Percentiles rank a stretch among this genome's conserved stretches.
Conservation (phyloP, 2,113 vertebrate genomes). For the Athene cunicularia region DNA sequence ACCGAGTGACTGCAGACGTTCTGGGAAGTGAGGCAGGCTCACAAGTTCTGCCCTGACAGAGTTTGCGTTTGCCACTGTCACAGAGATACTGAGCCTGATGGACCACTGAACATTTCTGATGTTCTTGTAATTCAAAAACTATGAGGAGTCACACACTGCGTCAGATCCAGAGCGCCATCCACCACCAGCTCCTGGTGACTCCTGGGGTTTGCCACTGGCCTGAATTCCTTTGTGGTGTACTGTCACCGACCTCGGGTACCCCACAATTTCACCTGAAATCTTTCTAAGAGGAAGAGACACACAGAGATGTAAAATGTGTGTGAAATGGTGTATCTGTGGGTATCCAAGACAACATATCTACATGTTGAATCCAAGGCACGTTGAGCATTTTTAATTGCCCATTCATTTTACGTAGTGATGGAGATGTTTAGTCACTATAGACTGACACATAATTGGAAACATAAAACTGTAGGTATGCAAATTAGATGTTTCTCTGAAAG, state of each 20-base stretch:
- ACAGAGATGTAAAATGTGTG: neutral
- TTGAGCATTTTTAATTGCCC: neutral
- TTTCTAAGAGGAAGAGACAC: neutral
- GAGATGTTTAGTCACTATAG: neutral
- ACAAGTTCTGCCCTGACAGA: rapidly evolving
- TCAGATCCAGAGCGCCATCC: neutral
- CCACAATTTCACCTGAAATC: neutral
- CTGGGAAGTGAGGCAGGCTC: neutral
- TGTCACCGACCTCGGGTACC: neutral
- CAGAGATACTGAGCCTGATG: neutral
- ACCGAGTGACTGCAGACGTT: too few relatives aligned
- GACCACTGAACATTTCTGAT: neutral
- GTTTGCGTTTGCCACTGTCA: neutral
- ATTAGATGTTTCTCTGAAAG: neutral
- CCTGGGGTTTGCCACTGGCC: too few relatives aligned
- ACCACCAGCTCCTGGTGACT: neutral
- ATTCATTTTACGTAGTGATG: neutral
- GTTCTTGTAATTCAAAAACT: neutral
- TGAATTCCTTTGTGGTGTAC: neutral
- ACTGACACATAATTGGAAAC: neutral
- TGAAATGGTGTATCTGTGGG: neutral
- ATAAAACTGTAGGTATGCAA: neutral
- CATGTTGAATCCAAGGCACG: neutral
- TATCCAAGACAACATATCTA: neutral
- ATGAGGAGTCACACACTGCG: neutral